Percentiles rank a stretch among this genome's conserved stretches.
phyloP scores from a whole-genome alignment of 2,888 invertebrate genomes.

The Metallyticus violacea region DNA sequence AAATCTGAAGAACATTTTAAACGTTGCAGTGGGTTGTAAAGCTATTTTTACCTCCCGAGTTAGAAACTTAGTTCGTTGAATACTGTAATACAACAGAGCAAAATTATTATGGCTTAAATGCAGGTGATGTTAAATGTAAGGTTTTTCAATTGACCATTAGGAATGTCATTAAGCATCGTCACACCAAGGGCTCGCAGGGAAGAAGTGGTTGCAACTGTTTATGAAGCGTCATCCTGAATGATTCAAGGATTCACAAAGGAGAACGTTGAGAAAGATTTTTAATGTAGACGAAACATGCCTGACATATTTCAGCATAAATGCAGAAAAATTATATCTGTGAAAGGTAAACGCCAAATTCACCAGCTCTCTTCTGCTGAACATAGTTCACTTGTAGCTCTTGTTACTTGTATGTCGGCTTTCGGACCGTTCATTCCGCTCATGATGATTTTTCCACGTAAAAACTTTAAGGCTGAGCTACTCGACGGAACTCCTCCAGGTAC shows the following conservation, averaged over 20 bases:
- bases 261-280: not conserved
- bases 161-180: not conserved
- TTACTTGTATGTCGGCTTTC: slow-evolving; percentile 40
- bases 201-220: not conserved
- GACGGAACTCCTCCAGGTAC: slow-evolving; percentile 40
- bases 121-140: not conserved
- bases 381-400: slow-evolving; percentile 39
- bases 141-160: no score
- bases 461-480: slow-evolving; percentile 39
- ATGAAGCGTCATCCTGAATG: not conserved
- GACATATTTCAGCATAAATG: slow-evolving; percentile 34
- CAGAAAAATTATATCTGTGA: slow-evolving; percentile 38
- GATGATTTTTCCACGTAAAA: slow-evolving; percentile 41
- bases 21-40: not conserved
- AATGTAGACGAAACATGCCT: slow-evolving; percentile 42
- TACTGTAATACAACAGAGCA: not conserved
- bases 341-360: slow-evolving; percentile 41
- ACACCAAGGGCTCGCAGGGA: not conserved
- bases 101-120: not conserved
- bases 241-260: not conserved
- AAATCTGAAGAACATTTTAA: no score
- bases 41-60: not conserved
- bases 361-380: slow-evolving; percentile 41
- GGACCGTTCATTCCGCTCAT: slow-evolving; percentile 40
- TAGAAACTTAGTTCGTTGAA: not conserved